Evolutionary conservation across 2,797 vertebrate genomes (phyloP), one percentile per base, ranked within the genome.

Genomic region (Clarias fuscus): DNA sequence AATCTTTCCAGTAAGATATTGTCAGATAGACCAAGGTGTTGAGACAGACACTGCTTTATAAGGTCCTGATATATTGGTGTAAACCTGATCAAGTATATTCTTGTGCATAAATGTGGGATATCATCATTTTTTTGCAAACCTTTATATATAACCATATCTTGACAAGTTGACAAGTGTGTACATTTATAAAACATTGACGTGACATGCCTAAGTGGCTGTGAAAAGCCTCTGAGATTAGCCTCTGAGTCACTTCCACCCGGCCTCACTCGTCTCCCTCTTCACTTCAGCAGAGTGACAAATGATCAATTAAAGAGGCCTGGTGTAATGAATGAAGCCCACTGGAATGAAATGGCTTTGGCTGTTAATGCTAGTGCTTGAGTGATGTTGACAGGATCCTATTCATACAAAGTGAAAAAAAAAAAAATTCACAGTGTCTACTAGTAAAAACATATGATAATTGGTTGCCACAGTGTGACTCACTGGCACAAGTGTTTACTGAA

Each of bases 371-470:
- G 53, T 85, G 76, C 37, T 43, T 40, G 37, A 80, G 37, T 64
- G 77, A 14, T 43, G 77, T 80, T 80, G 77, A 64, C n/a, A 75
- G 86, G 80, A 33, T 86, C 67, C 73, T 84, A 88, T 90, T 92
- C 43, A 86, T 88, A 88, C 79, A 89, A 68, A 84, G 59, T 88
- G 86, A 86, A 22, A 82, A 86, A 61, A 8, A 90, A 89, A 92
- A 88, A 90, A 89, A 91, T 90, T 91, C 88, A 89, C 83, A 40
- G 10, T 88, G 85, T 88, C 89, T 88, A 92, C 89, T 88, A 56
- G 4, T 33, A 64, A 40, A 33, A 79, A 61, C 33, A 75, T 7
- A 65, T 84, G 8, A 33, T 67, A 15, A 17, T 83, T 43, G n/a
- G 20, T 48, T 64, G 30, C 30, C 17, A 27, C 30, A 77, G 2